Evolutionary conservation across 2,888 invertebrate genomes (phyloP), one percentile per base, ranked within the genome.

Genomic region (Drosophila lutescens): DNA sequence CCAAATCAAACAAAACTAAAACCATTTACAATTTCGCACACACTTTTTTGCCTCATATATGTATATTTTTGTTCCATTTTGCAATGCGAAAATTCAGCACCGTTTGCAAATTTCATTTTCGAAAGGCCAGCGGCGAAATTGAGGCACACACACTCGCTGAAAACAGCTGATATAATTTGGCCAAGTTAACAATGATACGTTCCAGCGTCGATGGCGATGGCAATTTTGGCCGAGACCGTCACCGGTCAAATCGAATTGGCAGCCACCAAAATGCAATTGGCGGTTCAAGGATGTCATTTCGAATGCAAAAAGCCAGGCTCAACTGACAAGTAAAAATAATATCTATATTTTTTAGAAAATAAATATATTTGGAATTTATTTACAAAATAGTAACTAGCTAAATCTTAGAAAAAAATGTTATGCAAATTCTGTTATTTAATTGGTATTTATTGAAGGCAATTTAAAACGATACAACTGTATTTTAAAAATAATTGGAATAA

Each of bases 111-210:
- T 54, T 66, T 66, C n/a, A 63, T 56, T 63, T 63, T 32, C 8
- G 43, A 53, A 26, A 32, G 34, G 43, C 65, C 32, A 12, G 50
- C 50, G 53, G 55, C 17, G 23, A 56, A 65, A 77, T 63, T 54
- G 63, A 83, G 66, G 49, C 69, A 30, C 55, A 36, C 46, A 58
- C 50, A 58, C 50, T 59, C 44, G 26, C 40, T 60, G 30, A 38
- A 26, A 15, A 32, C 36, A 12, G 50, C 54, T 61, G 66, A 76
- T 83, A 80, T 80, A 80, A 84, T 81, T 80, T 78, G 66, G 80
- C 69, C 69, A 72, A 67, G 74, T 80, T 80, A 84, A 78, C 85
- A 80, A 69, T 71, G 76, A 80, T 74, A 74, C 63, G 56, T 66
- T 66, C 40, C 66, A 56, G 43, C 51, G 58, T 57, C 36, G 26